Base-by-base conservation (phyloP, 1,140 invertebrate species). In the Acromyrmex echinatior region DNA sequence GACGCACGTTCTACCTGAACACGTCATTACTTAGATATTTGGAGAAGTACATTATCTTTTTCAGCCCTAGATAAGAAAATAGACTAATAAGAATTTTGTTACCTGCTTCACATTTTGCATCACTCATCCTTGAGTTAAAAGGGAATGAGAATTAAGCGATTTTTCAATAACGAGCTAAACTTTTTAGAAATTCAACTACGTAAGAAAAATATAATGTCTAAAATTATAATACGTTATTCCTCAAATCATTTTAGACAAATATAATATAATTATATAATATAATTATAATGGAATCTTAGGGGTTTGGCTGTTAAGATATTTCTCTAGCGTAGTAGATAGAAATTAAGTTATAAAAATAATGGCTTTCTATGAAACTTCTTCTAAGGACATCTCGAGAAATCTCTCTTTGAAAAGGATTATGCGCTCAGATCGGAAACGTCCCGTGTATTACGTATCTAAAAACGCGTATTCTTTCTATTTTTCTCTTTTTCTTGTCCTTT, bases 321-420 rank as follows among this genome's bases (percentile, higher is more conserved):
- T 45, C 25, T 56, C 39, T 70, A 21, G 45, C 21, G 14, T 63
- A 12, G 18, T 12, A 73, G 7, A 12, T 51, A 28, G 12, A 71
- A 21, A 60, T 35, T 35, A 76, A 58, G 7, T 14, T 25, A 31
- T 66, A 70, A 70, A 81, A n/a, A 70, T 28, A 73, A 62, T 80
- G 63, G 63, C 63, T 66, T 39, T 4, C 63, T 80, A 35, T 53
- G n/a, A 56, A 80, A 68, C 31, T 39, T 66, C 9, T 25, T 65
- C n/a, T 68, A 35, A 86, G 58, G 39, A 88, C 71, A 51, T 88
- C 73, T 51, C 78, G 60, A 88, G 56, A 12, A 31, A 58, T 51
- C 21, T 84, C 53, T 70, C 49, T 53, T 81, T 31, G 56, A 49
- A 62, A 76, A 56, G 45, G 14, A 68, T 79, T 86, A 66, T 49